A percentile compares a stretch with the other conserved stretches of the same genome.
Evolutionary conservation across 2,888 invertebrate species (phyloP).

Genomic region (Tetheella fluctuosa): DNA sequence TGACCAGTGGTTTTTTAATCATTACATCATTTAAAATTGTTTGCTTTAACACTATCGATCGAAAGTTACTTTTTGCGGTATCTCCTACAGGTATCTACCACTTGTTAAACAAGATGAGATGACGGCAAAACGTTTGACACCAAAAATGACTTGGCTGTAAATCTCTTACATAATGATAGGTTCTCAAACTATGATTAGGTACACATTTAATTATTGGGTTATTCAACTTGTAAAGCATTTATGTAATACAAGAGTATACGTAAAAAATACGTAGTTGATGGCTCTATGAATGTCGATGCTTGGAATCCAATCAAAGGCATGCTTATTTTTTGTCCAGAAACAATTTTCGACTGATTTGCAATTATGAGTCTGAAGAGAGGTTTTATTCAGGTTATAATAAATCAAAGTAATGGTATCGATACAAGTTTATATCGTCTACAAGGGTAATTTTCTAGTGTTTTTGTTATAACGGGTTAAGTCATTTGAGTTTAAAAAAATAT

Average conservation of each 20-base stretch:
- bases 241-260: conserved; percentile 32
- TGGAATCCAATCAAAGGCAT: conserved; percentile 13
- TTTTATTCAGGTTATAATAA: not conserved
- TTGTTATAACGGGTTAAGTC: not conserved
- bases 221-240: conserved; percentile 36
- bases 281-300: conserved; percentile 6
- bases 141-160: not conserved
- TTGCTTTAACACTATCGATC: not conserved
- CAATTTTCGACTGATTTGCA: not conserved
- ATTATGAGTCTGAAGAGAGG: conserved; percentile 1
- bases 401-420: conserved; percentile 7
- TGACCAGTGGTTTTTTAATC: not conserved
- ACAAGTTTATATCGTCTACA: not conserved
- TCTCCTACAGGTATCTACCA: not conserved
- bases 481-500: not conserved
- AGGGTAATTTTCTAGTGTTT: not conserved
- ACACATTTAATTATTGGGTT: conserved; percentile 36
- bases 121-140: conserved; percentile 11
- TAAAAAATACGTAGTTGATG: not conserved
- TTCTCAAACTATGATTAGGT: conserved; percentile 28
- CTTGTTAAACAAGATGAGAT: not conserved
- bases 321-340: not conserved
- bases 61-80: not conserved
- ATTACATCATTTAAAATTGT: not conserved
- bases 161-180: conserved; percentile 34